Percentiles rank a stretch among this genome's conserved stretches.
These are phyloP conservation scores for Pantherophis vulpinus DNA, from an alignment of 2,797 vertebrate genomes.

Conservation along the genomic window DNA sequence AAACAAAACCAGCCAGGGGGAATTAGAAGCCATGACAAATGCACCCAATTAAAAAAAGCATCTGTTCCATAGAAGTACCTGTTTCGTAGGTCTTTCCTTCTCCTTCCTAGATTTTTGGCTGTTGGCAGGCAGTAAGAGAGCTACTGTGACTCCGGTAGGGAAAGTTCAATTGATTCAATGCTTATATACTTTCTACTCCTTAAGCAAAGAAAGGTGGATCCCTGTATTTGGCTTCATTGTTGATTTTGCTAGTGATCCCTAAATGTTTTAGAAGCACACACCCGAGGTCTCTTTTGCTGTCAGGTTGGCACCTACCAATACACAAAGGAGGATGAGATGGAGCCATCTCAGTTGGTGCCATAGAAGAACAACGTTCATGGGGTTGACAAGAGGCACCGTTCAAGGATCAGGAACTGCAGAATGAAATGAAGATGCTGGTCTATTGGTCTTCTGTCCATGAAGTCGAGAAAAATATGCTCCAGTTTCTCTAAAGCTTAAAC, in stretches of 20 bases:
- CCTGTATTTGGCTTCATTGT: neutral
- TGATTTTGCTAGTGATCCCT: neutral
- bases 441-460: neutral
- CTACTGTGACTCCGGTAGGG: neutral
- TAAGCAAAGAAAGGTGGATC: neutral
- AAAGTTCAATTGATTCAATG: neutral
- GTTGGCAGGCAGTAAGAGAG: neutral
- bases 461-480: neutral
- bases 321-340: neutral
- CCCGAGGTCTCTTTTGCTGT: neutral
- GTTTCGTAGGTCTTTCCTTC: neutral
- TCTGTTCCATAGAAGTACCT: neutral
- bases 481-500: neutral
- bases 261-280: neutral
- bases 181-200: neutral
- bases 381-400: fast-evolving
- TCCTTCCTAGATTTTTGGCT: neutral
- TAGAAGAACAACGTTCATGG: neutral
- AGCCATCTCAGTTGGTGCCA: neutral
- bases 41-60: neutral
- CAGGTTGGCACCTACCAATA: neutral
- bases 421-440: neutral
- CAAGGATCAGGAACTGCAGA: neutral
- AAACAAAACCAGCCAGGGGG: neutral
- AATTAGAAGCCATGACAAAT: neutral